These are phyloP conservation scores for Ameiurus melas DNA, from an alignment of 2,113 vertebrate species.

Conservation along the genomic window DNA sequence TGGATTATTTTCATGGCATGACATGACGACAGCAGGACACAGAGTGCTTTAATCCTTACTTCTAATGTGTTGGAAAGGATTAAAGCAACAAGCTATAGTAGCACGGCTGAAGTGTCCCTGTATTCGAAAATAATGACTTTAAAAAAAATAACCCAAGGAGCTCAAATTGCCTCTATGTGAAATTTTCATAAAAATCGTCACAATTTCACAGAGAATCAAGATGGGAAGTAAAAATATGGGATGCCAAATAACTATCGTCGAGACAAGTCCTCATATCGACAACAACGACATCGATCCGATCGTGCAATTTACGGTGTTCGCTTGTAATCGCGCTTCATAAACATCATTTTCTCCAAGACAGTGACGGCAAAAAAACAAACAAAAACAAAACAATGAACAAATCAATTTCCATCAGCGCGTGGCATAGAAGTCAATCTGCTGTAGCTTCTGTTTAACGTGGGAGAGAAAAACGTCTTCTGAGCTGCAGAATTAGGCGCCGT, in stretches of 20 bases:
- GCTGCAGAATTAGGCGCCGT: not conserved
- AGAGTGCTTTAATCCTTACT: not conserved
- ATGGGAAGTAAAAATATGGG: not conserved
- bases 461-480: not conserved
- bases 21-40: not conserved
- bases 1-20: not conserved
- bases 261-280: conserved; percentile 57
- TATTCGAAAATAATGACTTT: not conserved
- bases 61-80: not conserved
- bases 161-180: not conserved
- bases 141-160: too few relatives aligned
- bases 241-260: conserved; percentile 56
- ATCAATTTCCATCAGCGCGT: conserved; percentile 81
- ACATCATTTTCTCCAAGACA: conserved; percentile 21
- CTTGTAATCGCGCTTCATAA: conserved; percentile 71
- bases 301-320: conserved; percentile 57
- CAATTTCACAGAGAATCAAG: not conserved
- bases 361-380: conserved; percentile 62
- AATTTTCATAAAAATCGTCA: not conserved
- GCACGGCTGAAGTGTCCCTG: not conserved
- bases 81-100: not conserved
- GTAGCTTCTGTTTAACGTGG: not conserved
- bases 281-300: conserved; percentile 79
- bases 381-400: conserved; percentile 60
- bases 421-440: conserved; percentile 70